These are phyloP conservation scores for Trachurus trachurus DNA, from an alignment of 2,797 vertebrate genomes.

Conservation along the genomic window DNA sequence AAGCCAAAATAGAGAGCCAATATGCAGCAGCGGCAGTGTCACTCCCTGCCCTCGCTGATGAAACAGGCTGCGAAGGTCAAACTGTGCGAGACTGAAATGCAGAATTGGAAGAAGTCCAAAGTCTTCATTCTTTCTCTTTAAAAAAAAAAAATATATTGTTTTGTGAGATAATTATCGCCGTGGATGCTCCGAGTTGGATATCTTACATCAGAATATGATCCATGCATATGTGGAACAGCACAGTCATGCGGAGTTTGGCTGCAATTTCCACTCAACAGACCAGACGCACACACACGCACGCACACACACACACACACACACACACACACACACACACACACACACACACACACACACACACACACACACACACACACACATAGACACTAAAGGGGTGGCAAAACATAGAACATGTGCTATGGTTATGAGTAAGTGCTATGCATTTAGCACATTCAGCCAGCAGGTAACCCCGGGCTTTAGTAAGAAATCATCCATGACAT, in stretches of 20 bases:
- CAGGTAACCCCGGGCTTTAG: constrained; percentile 15
- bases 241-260: not conserved
- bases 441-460: constrained; percentile 14
- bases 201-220: constrained; percentile 9
- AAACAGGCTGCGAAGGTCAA: constrained; percentile 67
- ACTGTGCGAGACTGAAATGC: constrained; percentile 39
- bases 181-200: not conserved
- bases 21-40: constrained; percentile 48
- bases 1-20: constrained; percentile 55
- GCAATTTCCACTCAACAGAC: not conserved
- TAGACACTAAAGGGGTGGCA: not conserved
- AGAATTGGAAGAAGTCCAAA: constrained; percentile 56
- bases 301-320: too few species aligned
- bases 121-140: not conserved
- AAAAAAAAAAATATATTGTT: constrained; percentile 13
- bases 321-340: not conserved
- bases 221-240: not conserved
- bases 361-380: too few species aligned
- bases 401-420: not conserved
- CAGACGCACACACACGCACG: not conserved
- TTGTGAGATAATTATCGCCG: constrained; percentile 25
- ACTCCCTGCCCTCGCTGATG: constrained; percentile 50
- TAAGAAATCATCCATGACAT: constrained; percentile 22
- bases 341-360: too few species aligned
- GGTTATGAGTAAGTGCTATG: constrained; percentile 9